Evolutionary conservation across 2,113 vertebrate genomes (phyloP), one percentile per base, ranked within the genome.

Genomic region (Myrmecophaga tridactyla): DNA sequence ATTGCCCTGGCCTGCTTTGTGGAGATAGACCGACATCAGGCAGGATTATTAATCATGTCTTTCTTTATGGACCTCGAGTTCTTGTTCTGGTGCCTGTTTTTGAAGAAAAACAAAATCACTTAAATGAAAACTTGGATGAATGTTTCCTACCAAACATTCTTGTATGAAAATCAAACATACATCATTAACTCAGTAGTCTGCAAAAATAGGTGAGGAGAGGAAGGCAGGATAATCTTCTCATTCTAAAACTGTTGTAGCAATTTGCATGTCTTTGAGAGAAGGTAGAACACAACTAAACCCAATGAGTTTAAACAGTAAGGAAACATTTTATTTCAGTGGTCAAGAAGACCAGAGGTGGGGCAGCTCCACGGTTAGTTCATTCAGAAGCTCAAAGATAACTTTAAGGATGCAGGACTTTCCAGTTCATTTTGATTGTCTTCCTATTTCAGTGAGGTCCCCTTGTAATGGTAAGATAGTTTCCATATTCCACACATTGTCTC

Each of bases 1-100:
- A 94, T 95, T 94, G 96, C 80, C 53, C 48, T 86, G 81, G 53
- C 11, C 80, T 94, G 53, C 62, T 82, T 87, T 89, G 56, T 85
- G n/a, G 29, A 92, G 53, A 90, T 85, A 92, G 80, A 53, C 80
- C 56, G 82, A 39, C 14, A 70, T 62, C 36, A 96, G 60, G 13
- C 43, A 65, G 41, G 10, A 6, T 69, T 94, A 92, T 95, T 97
- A 94, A 93, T 87, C 78, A 56, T 80, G 53, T 20, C 14, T 84
- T 86, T 87, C 63, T 88, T 94, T 86, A 91, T 84, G 51, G 39
- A 67, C 25, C 43, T 81, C 25, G 63, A 72, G 56, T 58, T 95
- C 41, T 93, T 89, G n/a, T 90, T 90, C n/a, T 82, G 39, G 36
- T 3, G 43, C 17, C 70, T 81, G 7, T 94, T 58, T 31, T 90